A percentile compares a stretch with the other conserved stretches of the same genome.
These are phyloP conservation scores for Gnathonemus longibarbis DNA, from an alignment of 2,113 vertebrate genomes.

Conservation along the genomic window DNA sequence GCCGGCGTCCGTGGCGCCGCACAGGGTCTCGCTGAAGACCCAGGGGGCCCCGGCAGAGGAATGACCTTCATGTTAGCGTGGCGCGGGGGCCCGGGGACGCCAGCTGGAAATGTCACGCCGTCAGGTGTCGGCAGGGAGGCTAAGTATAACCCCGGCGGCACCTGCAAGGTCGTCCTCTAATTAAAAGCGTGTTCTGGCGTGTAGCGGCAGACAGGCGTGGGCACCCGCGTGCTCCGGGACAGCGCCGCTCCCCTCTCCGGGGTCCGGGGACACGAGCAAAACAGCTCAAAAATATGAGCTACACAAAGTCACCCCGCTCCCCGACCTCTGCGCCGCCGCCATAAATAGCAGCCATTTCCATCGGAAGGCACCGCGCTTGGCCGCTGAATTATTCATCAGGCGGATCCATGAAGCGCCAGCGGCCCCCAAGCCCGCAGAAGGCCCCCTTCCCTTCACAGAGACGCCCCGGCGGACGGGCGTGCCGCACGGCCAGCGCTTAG, in stretches of 20 bases:
- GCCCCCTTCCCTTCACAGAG: not conserved
- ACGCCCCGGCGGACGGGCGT: not conserved
- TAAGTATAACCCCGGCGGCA: conserved; percentile 67
- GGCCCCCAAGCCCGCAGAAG: conserved; percentile 1
- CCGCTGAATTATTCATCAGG: conserved; percentile 57
- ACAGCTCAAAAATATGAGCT: conserved; percentile 11
- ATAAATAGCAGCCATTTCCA: conserved; percentile 63
- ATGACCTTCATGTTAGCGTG: conserved; percentile 56
- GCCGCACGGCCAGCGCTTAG: not conserved
- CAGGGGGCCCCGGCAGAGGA: not conserved
- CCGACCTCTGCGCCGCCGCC: conserved; percentile 56
- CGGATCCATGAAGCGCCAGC: conserved; percentile 37
- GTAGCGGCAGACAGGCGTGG: conserved; percentile 66
- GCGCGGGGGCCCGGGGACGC: conserved; percentile 49
- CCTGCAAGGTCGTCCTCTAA: conserved; percentile 73
- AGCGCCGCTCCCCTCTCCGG: not conserved
- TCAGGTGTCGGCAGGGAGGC: conserved; percentile 62
- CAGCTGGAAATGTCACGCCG: conserved; percentile 71
- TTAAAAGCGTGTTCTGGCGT: conserved; percentile 67
- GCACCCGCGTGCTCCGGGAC: conserved; percentile 28
- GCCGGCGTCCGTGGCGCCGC: not conserved
- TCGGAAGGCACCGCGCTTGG: conserved; percentile 56
- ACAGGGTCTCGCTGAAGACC: not conserved
- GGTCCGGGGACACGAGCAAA: not conserved
- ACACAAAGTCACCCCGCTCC: conserved; percentile 55